Conservation (phyloP, 2,113 vertebrate genomes). For the Gopherus flavomarginatus region DNA sequence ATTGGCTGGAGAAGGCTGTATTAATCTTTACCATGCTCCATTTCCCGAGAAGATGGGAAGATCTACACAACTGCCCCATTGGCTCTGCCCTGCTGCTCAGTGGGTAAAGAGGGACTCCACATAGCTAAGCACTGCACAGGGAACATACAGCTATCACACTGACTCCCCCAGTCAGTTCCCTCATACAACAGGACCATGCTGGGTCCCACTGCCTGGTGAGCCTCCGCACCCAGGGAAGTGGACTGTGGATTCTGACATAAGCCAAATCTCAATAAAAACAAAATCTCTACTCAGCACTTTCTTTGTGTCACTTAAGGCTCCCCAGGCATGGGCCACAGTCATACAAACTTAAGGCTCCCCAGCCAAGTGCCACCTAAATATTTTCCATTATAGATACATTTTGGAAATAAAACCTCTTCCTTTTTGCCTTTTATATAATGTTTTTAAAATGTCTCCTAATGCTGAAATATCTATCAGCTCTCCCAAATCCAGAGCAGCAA, state of each 20-base stretch:
- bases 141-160: neutral
- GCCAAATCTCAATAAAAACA: neutral
- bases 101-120: neutral
- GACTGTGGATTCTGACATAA: neutral
- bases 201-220: neutral
- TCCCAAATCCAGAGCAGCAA: neutral
- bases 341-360: neutral
- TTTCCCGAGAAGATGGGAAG: neutral
- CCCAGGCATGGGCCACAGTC: neutral
- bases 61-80: neutral
- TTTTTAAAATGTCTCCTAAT: neutral
- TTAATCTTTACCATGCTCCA: neutral
- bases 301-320: too few species aligned
- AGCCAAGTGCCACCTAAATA: neutral
- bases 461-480: neutral
- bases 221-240: neutral
- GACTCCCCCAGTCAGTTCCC: neutral
- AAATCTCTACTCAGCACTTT: neutral
- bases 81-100: neutral
- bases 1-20: neutral
- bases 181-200: neutral
- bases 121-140: neutral
- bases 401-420: neutral
- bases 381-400: neutral
- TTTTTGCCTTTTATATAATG: neutral